These are phyloP conservation scores for Yasuhikotakia modesta DNA, from an alignment of 2,797 vertebrate species.

Conservation along the genomic window DNA sequence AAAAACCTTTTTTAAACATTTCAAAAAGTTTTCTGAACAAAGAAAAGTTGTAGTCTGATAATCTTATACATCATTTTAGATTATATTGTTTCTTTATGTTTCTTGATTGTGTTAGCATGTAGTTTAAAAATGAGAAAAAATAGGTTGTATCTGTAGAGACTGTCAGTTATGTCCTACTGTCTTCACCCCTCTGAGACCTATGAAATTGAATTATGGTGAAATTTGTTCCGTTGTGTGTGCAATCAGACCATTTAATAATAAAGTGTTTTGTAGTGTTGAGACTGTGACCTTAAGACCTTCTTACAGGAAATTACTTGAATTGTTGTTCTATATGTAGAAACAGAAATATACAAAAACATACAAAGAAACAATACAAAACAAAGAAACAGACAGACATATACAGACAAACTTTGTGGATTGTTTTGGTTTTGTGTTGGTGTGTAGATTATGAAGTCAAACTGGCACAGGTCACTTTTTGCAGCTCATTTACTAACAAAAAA, in stretches of 20 bases:
- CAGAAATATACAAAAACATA: background rate
- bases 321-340: conserved; percentile 31
- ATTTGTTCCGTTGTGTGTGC: conserved; percentile 73
- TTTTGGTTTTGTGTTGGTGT: too few species aligned
- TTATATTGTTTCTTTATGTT: too few species aligned
- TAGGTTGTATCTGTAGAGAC: background rate
- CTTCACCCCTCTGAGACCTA: conserved; percentile 58
- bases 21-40: background rate
- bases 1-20: background rate
- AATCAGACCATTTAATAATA: conserved; percentile 72
- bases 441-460: background rate
- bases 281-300: conserved; percentile 57
- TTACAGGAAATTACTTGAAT: conserved; percentile 65
- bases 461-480: background rate
- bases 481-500: too few species aligned
- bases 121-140: background rate
- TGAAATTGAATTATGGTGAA: conserved; percentile 78
- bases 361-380: background rate
- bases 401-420: background rate
- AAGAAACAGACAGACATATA: background rate
- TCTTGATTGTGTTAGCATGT: background rate
- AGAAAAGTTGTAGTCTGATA: too few species aligned
- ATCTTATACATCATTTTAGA: too few species aligned
- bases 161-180: background rate
- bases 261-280: conserved; percentile 66